phyloP scores from a whole-genome alignment of 2,888 invertebrate genomes.

The Chrysina gloriosa region DNA sequence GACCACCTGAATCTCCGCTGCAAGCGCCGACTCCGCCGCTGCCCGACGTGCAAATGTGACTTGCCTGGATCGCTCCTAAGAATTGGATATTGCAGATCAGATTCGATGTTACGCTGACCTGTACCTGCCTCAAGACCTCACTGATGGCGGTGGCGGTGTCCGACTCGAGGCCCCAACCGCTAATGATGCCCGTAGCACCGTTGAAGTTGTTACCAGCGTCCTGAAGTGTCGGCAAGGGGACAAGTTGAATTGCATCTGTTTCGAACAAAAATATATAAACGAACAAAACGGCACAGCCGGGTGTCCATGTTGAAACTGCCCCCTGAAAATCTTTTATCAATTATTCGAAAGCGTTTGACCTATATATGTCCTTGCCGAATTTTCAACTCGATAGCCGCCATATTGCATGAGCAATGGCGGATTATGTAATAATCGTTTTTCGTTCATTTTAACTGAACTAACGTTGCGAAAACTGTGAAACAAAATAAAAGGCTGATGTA shows the following conservation, averaged over 20 bases:
- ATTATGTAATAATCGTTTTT: too few relatives aligned
- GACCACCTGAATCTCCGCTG: slow-evolving; percentile 65
- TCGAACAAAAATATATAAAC: not conserved
- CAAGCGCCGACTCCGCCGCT: slow-evolving; percentile 65
- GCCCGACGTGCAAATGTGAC: slow-evolving; percentile 67
- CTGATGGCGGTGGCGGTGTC: slow-evolving; percentile 48
- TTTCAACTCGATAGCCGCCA: too few relatives aligned
- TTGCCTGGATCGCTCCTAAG: slow-evolving; percentile 60
- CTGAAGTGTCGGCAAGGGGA: slow-evolving; percentile 42
- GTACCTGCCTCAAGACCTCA: slow-evolving; percentile 27
- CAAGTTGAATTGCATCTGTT: slow-evolving; percentile 20
- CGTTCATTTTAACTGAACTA: too few relatives aligned
- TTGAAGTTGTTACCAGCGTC: slow-evolving; percentile 58
- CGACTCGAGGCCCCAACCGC: slow-evolving; percentile 67
- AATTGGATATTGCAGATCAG: slow-evolving; percentile 63
- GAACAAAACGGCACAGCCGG: too few relatives aligned
- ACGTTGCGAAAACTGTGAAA: too few relatives aligned
- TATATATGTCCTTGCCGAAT: too few relatives aligned
- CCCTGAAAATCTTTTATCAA: too few relatives aligned
- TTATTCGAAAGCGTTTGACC: too few relatives aligned
- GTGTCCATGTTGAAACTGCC: too few relatives aligned
- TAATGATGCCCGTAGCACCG: slow-evolving; percentile 61
- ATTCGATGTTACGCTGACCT: slow-evolving; percentile 22
- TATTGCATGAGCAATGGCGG: too few relatives aligned
- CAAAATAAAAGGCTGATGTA: too few relatives aligned